Evolutionary conservation across 23 tunicate genomes (phyloP), one percentile per base, ranked within the genome.

Genomic region (Halocynthia roretzi): DNA sequence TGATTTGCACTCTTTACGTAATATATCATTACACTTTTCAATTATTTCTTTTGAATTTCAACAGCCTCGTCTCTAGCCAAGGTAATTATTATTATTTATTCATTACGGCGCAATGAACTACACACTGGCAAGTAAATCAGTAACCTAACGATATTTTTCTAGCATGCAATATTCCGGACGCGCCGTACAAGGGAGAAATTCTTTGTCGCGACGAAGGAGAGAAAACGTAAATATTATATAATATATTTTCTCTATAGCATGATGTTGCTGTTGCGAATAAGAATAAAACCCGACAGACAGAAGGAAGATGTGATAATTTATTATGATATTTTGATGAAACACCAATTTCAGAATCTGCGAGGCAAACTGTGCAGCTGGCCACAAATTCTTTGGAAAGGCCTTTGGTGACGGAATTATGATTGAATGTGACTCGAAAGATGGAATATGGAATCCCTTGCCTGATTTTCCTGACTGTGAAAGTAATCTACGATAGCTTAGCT

Each of bases 151-250:
- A 58, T 58, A n/a, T 58, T 58, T 65, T 65, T 65, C 9, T 48
- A 65, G 70, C 22, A 65, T 65, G 70, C 70, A 9, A 10, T 20
- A 65, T 20, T 48, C 70, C 31, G 70, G 31, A 65, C 70, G 70
- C 22, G 49, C 70, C 70, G 49, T 15, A 20, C 10, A 65, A 65
- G 49, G 70, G 70, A 65, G 31, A 65, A 65, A 20, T 65, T 15
- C 31, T 48, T 65, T 65, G 70, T 15, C 22, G 49, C 17, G 31
- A 65, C 22, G 70, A 65, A 11, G 70, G 70, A 65, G 70, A 65
- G 17, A 65, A 65, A 10, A 10, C 17, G 70, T 65, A 15, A 65
- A 48, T 58, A 14, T 14, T 14, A 58, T 14, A 58, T 58, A 58
- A 15, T 58, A 31, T 15, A 58, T 58, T 14, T 58, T 14, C 63